These are phyloP conservation scores for Altica lythri DNA, from an alignment of 2,888 invertebrate genomes.

Conservation along the genomic window DNA sequence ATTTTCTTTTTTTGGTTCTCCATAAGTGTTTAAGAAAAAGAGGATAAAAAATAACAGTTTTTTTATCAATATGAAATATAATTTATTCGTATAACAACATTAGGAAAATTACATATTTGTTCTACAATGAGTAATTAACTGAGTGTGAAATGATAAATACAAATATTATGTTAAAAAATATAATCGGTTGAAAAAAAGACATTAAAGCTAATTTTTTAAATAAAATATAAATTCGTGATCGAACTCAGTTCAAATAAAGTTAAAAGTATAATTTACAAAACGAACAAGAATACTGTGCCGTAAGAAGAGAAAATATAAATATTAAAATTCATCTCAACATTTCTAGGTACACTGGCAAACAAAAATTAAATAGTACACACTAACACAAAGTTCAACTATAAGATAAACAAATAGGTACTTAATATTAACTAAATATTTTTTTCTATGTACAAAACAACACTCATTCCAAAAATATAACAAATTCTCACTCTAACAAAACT, in stretches of 20 bases:
- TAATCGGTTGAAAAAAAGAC: constrained; percentile 33
- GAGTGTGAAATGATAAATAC: constrained; percentile 48
- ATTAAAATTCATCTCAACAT: constrained; percentile 43
- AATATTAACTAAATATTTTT: constrained; percentile 47
- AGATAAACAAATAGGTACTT: constrained; percentile 47
- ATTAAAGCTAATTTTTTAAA: constrained; percentile 46
- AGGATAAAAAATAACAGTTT: too few species aligned
- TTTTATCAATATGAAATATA: constrained; percentile 45
- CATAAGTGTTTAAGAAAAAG: too few species aligned
- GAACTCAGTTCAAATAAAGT: constrained; percentile 43
- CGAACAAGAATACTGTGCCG: constrained; percentile 52
- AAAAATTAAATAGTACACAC: constrained; percentile 51
- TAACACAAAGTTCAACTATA: constrained; percentile 45
- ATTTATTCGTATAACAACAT: constrained; percentile 53
- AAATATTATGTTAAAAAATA: constrained; percentile 43
- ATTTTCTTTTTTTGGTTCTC: too few species aligned
- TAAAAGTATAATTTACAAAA: constrained; percentile 38
- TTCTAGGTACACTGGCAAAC: constrained; percentile 47
- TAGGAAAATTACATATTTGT: constrained; percentile 50
- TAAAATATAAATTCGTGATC: constrained; percentile 38
- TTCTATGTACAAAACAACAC: constrained; percentile 47
- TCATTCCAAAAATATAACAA: constrained; percentile 42
- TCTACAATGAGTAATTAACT: constrained; percentile 45
- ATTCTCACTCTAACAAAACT: constrained; percentile 44
- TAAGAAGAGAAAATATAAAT: constrained; percentile 46